Conservation (phyloP, 2,113 vertebrate species). For the Hemiscyllium ocellatum region DNA sequence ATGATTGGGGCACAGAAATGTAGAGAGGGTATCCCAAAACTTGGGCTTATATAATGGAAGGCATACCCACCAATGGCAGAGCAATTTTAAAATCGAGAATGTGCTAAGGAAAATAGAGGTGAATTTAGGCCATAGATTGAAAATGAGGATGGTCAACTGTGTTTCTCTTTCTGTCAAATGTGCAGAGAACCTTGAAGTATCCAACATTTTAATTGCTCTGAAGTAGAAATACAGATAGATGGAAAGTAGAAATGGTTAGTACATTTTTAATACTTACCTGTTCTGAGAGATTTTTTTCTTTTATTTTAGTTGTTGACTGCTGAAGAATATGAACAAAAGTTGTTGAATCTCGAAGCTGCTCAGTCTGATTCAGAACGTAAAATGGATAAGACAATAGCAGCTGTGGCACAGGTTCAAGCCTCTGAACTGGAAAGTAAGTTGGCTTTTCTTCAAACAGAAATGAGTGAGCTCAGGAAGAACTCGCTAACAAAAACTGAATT, state of each 20-base stretch:
- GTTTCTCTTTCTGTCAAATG: background rate
- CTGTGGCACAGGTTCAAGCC: slow-evolving; percentile 52
- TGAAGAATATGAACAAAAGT: slow-evolving; percentile 50
- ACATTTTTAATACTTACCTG: background rate
- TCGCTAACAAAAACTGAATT: slow-evolving; percentile 51
- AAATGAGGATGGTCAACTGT: background rate
- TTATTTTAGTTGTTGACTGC: slow-evolving; percentile 45
- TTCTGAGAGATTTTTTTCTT: background rate
- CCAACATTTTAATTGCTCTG: background rate
- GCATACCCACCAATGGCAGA: background rate
- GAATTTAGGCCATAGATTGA: background rate
- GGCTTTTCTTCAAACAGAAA: slow-evolving; percentile 54
- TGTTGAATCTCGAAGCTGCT: slow-evolving; percentile 52
- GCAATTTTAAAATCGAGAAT: background rate
- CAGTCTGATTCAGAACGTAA: slow-evolving; percentile 51
- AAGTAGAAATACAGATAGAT: background rate
- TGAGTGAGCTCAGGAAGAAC: slow-evolving; percentile 53
- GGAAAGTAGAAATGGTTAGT: background rate
- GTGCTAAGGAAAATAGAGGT: too few species aligned
- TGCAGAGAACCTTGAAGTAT: background rate
- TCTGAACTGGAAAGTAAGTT: slow-evolving; percentile 58
- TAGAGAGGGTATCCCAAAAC: background rate
- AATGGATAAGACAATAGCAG: slow-evolving; percentile 52
- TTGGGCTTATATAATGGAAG: background rate
- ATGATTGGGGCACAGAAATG: background rate